These are phyloP conservation scores for Atlantisia rogersi DNA, from an alignment of 2,113 vertebrate species.

Conservation along the genomic window DNA sequence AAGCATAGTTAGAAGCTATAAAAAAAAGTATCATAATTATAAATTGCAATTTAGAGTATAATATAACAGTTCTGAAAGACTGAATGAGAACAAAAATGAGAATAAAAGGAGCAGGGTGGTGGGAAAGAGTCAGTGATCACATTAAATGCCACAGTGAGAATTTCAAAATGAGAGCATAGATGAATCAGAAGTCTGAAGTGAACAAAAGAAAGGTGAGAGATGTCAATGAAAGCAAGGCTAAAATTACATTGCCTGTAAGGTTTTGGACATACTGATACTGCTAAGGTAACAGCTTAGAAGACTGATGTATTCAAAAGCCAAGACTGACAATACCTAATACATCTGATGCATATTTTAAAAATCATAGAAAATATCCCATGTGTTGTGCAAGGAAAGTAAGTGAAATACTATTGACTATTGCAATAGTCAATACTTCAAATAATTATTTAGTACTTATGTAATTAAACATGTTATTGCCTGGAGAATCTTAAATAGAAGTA, in stretches of 20 bases:
- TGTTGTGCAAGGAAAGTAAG: not conserved
- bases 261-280: not conserved
- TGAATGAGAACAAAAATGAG: not conserved
- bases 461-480: not conserved
- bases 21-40: not conserved
- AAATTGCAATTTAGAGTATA: not conserved
- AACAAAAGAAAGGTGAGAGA: slow-evolving; percentile 12
- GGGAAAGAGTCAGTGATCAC: not conserved
- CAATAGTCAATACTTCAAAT: not conserved
- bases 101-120: not conserved
- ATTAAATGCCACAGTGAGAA: slow-evolving; percentile 2
- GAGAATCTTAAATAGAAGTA: not conserved
- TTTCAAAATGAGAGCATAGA: slow-evolving; percentile 19
- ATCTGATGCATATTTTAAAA: not conserved
- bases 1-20: not conserved
- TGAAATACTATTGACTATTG: not conserved
- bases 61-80: not conserved
- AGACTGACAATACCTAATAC: not conserved
- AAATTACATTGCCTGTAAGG: slow-evolving; percentile 1
- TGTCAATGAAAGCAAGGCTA: slow-evolving; percentile 22
- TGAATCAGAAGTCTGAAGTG: slow-evolving; percentile 19
- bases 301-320: not conserved
- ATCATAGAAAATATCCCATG: not conserved
- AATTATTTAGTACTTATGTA: not conserved
- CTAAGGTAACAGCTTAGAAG: not conserved